Evolutionary conservation across 2,113 vertebrate genomes (phyloP), one percentile per base, ranked within the genome.

Genomic region (Thunnus maccoyii): DNA sequence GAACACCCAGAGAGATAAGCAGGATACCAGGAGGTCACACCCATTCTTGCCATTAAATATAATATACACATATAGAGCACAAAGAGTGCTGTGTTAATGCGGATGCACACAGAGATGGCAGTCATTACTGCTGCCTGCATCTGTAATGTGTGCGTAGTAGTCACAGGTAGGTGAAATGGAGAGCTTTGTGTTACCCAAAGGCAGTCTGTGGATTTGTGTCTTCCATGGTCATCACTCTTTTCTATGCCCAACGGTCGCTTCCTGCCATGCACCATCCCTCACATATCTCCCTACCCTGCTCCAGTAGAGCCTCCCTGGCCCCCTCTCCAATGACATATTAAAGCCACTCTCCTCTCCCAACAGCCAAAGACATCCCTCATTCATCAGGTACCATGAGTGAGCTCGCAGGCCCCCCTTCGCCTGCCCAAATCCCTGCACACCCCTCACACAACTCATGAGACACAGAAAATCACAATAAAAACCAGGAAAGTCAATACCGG

Each of bases 171-270:
- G 72, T 17, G n/a, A 82, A 82, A 90, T 75, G 71, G 82, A 92
- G 72, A 88, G 87, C 83, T 78, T 71, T 86, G 88, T 81, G 87
- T 86, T 76, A 79, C 89, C 90, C 88, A 63, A 50, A 89, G 90
- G 89, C 89, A 57, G 82, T 79, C 77, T 47, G 83, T 81, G 78
- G 58, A 82, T 89, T 78, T 57, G 60, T 80, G 81, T 90, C 82
- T 80, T 83, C 86, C 79, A 54, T 74, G 86, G 91, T 91, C 91
- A 92, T 94, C 87, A 89, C 82, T 94, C 93, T 92, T 88, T 74
- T 74, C 75, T 82, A 57, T 90, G 91, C 90, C 91, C 90, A 86
- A 71, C 61, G 86, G 92, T 87, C 73, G 89, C 74, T 68, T 86
- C 76, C 82, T 88, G 85, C 87, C 89, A 89, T 89, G 90, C 85